Conservation (phyloP, 2,113 vertebrate genomes). For the Perognathus longimembris region DNA sequence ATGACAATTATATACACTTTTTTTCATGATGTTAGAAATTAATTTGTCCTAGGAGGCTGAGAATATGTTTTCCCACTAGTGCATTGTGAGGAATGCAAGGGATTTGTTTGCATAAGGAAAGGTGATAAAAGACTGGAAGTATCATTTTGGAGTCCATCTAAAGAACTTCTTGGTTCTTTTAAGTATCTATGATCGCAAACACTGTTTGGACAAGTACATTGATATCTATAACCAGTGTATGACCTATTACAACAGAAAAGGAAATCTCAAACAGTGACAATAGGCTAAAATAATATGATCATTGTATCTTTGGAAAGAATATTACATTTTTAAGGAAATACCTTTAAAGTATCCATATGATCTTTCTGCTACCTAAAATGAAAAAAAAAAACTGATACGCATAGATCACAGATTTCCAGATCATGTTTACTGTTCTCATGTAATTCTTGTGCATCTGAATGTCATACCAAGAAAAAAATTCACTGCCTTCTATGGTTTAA, state of each 20-base stretch:
- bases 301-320: neutral
- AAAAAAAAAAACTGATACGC: neutral
- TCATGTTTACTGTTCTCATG: neutral
- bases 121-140: neutral
- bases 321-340: neutral
- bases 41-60: conserved; percentile 51
- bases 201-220: neutral
- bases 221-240: neutral
- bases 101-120: neutral
- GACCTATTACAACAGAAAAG: neutral
- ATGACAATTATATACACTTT: conserved; percentile 8
- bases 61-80: neutral
- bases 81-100: conserved; percentile 17
- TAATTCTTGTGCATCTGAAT: conserved; percentile 42
- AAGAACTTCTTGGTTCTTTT: neutral
- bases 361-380: conserved; percentile 1
- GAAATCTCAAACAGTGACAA: neutral
- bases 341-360: neutral
- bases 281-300: neutral
- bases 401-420: neutral
- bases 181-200: neutral
- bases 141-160: neutral
- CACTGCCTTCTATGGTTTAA: neutral
- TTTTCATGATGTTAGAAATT: conserved; percentile 60
- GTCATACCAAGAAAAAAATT: neutral